Base-by-base conservation (phyloP, 2,113 vertebrate species). In the Dromiciops gliroides region DNA sequence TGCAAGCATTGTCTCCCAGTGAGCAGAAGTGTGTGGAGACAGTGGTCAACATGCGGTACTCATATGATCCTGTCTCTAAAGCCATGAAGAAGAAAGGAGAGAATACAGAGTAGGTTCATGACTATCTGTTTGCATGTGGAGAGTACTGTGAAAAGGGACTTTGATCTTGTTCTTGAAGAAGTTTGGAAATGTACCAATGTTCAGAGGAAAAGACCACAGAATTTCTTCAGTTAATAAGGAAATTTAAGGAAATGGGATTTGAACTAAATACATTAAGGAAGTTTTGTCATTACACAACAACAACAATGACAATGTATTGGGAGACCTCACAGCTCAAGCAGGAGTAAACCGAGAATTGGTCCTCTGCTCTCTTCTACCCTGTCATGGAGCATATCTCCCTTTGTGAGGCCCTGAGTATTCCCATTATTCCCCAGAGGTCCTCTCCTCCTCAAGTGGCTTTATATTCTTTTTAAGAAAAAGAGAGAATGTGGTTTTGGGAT, bases 31-130 rank as follows among this genome's bases (percentile, higher is more conserved):
- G 99, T 25, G 95, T 99, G 90, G 99, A 99, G 97, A 99, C 99
- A 0, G 98, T 99, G 0, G 99, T 99, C 94, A 98, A 98, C 96
- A 99, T 99, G 99, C 99, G 99, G 0, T 99, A 99, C 97, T 99
- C 99, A 0, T 99, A 99, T 1, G 99, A 99, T 94, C 99, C 98
- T 0, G 99, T 99, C 93, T 97, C 99, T 50, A 99, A 98, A 97
- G 99, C 99, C 97, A 99, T 99, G 99, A 99, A 99, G 98, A 99
- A 98, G 98, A 99, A 99, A 95, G 99, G 99, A 83, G 99, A 99
- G 98, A 99, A 99, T 50, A 98, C 99, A 98, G 99, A 99, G 96
- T 99, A 99, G 99, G 99, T 99, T 96, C 98, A 99, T 97, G 99
- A 99, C 96, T 99, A 99, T 97, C 97, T 99, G 95, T 56, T 56